A percentile compares a stretch with the other conserved stretches of the same genome.
phyloP scores from a whole-genome alignment of 1,140 invertebrate genomes.

The Drosophila arizonae region DNA sequence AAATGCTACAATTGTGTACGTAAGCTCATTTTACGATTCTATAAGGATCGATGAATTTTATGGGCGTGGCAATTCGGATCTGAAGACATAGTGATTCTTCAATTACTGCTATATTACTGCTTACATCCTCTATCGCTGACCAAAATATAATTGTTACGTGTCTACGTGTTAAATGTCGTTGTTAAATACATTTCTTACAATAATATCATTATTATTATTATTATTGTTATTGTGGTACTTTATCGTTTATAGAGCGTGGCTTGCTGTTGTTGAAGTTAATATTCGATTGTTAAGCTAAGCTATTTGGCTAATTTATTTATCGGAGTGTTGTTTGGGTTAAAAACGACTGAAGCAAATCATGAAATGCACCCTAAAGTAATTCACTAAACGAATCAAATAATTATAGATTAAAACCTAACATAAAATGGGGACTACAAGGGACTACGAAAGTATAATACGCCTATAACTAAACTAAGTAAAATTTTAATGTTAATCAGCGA shows the following conservation, averaged over 20 bases:
- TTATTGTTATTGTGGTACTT: constrained; percentile 8
- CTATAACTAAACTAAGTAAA: constrained; percentile 56
- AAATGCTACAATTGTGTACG: too few species aligned
- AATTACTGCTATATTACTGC: too few species aligned
- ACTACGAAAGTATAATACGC: constrained; percentile 3
- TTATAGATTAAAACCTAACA: constrained; percentile 13
- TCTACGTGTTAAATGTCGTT: too few species aligned
- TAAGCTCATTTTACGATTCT: too few species aligned
- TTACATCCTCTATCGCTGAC: too few species aligned
- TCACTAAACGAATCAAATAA: constrained; percentile 14
- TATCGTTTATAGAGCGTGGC: constrained; percentile 21
- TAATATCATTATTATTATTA: background rate
- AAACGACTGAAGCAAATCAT: constrained; percentile 20
- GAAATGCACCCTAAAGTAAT: constrained; percentile 12
- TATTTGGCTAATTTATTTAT: constrained; percentile 21
- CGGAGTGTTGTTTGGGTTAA: constrained; percentile 4
- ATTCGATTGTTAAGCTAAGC: constrained; percentile 12
- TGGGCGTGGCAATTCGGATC: too few species aligned
- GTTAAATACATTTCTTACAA: too few species aligned
- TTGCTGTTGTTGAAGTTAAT: constrained; percentile 19
- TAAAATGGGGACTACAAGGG: constrained; percentile 3
- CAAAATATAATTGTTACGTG: too few species aligned
- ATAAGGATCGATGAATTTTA: too few species aligned
- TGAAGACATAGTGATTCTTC: too few species aligned
- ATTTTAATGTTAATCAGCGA: constrained; percentile 60